phyloP scores from a whole-genome alignment of 2,113 vertebrate genomes.

The Gadus macrocephalus region DNA sequence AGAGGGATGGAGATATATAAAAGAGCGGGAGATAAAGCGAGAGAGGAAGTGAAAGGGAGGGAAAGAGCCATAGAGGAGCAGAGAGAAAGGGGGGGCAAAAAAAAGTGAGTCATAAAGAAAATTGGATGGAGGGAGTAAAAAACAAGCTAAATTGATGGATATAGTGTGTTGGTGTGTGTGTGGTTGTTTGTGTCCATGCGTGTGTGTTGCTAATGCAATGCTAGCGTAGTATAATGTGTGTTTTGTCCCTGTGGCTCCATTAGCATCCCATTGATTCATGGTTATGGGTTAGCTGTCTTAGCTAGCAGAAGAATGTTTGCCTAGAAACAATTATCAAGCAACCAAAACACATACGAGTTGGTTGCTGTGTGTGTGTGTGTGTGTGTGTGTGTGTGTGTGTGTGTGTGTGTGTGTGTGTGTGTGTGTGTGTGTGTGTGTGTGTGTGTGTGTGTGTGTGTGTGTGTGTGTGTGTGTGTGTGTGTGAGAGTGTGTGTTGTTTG shows the following conservation, averaged over 20 bases:
- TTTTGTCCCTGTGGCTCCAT: constrained; percentile 44
- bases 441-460: not conserved
- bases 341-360: constrained; percentile 51
- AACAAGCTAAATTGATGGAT: not conserved
- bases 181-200: not conserved
- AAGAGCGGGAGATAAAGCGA: not conserved
- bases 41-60: not conserved
- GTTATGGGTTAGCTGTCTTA: constrained; percentile 59
- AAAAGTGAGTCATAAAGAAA: not conserved
- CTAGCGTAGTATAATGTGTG: constrained; percentile 20
- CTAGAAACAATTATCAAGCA: constrained; percentile 66
- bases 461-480: not conserved
- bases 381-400: constrained; percentile 35
- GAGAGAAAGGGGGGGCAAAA: not conserved
- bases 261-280: constrained; percentile 63
- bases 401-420: constrained; percentile 2
- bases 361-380: constrained; percentile 41
- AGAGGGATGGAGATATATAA: not conserved
- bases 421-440: constrained; percentile 9
- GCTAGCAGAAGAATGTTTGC: constrained; percentile 54
- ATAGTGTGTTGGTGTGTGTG: not conserved
- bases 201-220: constrained; percentile 14
- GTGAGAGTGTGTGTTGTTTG: constrained; percentile 22
- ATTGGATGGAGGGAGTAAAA: constrained; percentile 2
- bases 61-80: not conserved